Percentiles rank a stretch among this genome's conserved stretches.
phyloP scores from a whole-genome alignment of 2,888 invertebrate species.

The Hemicrepidius hirtus region DNA sequence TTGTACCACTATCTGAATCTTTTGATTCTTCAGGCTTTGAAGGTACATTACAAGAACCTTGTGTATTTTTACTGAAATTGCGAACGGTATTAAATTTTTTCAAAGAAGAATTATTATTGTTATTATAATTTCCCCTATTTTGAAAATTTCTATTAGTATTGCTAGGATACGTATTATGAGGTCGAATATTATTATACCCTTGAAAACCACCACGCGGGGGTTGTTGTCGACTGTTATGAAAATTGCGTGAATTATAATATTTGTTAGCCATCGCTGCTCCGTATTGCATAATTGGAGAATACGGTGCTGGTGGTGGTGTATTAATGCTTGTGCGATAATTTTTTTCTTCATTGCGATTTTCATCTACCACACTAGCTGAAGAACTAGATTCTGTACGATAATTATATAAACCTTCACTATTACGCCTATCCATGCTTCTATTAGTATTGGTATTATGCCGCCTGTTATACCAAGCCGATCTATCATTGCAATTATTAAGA shows the following conservation, averaged over 20 bases:
- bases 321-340: constrained; percentile 35
- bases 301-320: constrained; percentile 50
- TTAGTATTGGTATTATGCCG: constrained; percentile 2
- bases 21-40: constrained; percentile 4
- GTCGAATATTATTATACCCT: constrained; percentile 17
- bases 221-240: constrained; percentile 34
- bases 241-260: constrained; percentile 33
- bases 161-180: constrained; percentile 21
- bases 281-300: constrained; percentile 46
- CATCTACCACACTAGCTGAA: constrained; percentile 61
- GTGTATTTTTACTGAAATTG: not conserved
- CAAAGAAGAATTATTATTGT: not conserved
- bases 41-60: not conserved
- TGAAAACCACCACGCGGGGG: constrained; percentile 11
- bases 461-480: constrained; percentile 24
- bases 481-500: constrained; percentile 8
- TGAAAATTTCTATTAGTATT: constrained; percentile 5
- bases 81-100: constrained; percentile 10
- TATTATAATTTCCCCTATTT: not conserved
- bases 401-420: constrained; percentile 61
- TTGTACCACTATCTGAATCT: constrained; percentile 1
- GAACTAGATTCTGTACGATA: constrained; percentile 65
- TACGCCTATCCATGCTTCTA: constrained; percentile 40
- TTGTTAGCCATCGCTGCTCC: constrained; percentile 29
- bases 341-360: constrained; percentile 50